Evolutionary conservation across 2,888 invertebrate species (phyloP), one percentile per base, ranked within the genome.

Genomic region (Agonopterix arenella): DNA sequence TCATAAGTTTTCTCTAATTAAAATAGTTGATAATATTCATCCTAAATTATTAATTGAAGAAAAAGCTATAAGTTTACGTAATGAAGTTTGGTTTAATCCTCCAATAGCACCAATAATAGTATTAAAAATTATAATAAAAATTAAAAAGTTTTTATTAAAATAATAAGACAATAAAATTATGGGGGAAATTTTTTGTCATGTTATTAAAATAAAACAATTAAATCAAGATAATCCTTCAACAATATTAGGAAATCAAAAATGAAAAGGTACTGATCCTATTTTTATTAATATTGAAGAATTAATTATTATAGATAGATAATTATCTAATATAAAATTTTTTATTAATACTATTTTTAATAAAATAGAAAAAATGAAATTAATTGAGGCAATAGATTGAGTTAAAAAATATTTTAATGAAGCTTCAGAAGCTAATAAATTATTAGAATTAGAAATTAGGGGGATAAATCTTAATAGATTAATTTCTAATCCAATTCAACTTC

Each of bases 161-260:
- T 80, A 78, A 72, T 89, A 90, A 47, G 84, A 88, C 44, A 91
- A 61, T 66, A 91, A 59, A 73, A 91, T 83, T 81, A 92, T 76
- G 2, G 92, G 92, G 40, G 90, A 84, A 81, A 92, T 89, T 91
- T 92, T 92, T 91, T 92, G 92, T 84, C 91, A 92, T 0, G 90
- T 90, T 80, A 91, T 80, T 82, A 92, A 70, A 66, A 92, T 77
- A 65, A 91, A 73, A 54, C 78, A 71, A 76, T 90, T 91, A 57
- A 84, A 70, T 91, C 91, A 92, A 36, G 72, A 77, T 82, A 92
- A 61, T 2, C 90, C 91, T 82, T 90, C 90, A 61, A 90, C 84
- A 68, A 92, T 82, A 79, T 88, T 89, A 0, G 90, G 90, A 16
- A 90, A 92, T 89, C 91, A 92, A 64, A 90, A 90, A 74, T 91